phyloP scores from a whole-genome alignment of 2,797 vertebrate genomes.

The Darevskia nairensis region DNA sequence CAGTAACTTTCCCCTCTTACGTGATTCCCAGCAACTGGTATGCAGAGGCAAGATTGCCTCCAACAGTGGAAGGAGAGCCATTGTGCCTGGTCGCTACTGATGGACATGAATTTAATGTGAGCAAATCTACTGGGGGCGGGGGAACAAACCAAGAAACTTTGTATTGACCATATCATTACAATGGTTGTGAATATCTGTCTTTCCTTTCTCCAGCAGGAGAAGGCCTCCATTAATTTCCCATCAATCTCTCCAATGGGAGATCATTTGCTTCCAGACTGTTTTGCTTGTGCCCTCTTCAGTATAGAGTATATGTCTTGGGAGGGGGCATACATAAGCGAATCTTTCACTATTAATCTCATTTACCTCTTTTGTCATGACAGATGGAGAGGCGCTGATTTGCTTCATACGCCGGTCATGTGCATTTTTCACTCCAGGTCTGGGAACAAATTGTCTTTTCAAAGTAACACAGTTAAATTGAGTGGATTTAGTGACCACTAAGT shows the following conservation, averaged over 20 bases:
- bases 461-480: slow-evolving; percentile 43
- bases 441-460: slow-evolving; percentile 45
- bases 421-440: slow-evolving; percentile 17
- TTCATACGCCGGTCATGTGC: background rate
- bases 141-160: background rate
- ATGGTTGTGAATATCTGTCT: background rate
- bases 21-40: too few relatives aligned
- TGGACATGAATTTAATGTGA: background rate
- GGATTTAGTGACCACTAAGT: slow-evolving; percentile 58
- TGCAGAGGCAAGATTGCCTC: too few relatives aligned
- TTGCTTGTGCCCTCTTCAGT: slow-evolving; percentile 16
- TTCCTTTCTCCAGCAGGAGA: background rate
- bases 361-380: slow-evolving; percentile 30
- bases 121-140: background rate
- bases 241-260: slow-evolving; percentile 18
- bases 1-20: too few relatives aligned
- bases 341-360: slow-evolving; percentile 41
- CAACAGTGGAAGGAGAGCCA: too few relatives aligned
- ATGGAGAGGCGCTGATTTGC: slow-evolving; percentile 31
- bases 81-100: too few relatives aligned
- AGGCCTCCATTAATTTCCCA: slow-evolving; percentile 34
- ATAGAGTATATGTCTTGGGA: slow-evolving; percentile 15
- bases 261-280: slow-evolving; percentile 38
- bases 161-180: background rate
- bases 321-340: slow-evolving; percentile 12